Percentiles rank a stretch among this genome's conserved stretches.
These are phyloP conservation scores for Grapholita molesta DNA, from an alignment of 1,140 invertebrate genomes.

Conservation along the genomic window DNA sequence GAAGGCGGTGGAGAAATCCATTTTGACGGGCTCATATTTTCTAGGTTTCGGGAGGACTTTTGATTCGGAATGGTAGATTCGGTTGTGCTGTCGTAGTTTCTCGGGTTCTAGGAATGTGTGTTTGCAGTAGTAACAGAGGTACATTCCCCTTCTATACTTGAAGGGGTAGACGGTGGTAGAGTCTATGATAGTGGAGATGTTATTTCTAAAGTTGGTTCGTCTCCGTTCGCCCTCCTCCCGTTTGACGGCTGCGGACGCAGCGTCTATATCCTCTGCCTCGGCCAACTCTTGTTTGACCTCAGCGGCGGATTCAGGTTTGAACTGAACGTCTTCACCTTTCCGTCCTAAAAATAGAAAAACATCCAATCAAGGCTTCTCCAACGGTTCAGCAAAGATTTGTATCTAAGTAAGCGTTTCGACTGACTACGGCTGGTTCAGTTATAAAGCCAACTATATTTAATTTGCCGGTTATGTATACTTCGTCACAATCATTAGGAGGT, in stretches of 20 bases:
- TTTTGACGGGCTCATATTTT: constrained; percentile 69
- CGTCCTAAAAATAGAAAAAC: constrained; percentile 75
- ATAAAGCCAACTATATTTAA: neutral
- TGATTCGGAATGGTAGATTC: constrained; percentile 40
- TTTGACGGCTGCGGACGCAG: constrained; percentile 19
- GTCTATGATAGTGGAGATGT: constrained; percentile 56
- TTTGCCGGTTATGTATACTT: neutral
- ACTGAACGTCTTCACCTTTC: constrained; percentile 42
- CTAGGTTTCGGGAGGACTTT: constrained; percentile 41
- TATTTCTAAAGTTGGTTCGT: constrained; percentile 56
- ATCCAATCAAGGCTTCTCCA: constrained; percentile 55
- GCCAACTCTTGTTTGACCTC: constrained; percentile 34
- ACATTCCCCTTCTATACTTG: constrained; percentile 64
- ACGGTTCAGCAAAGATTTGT: neutral
- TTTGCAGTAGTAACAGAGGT: constrained; percentile 64
- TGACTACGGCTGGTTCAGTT: neutral
- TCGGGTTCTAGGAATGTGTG: constrained; percentile 60
- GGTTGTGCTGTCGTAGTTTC: constrained; percentile 57
- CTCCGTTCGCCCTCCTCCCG: constrained; percentile 37
- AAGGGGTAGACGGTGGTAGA: constrained; percentile 63
- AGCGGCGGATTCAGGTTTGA: neutral
- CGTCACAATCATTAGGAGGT: neutral
- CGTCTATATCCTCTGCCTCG: constrained; percentile 33
- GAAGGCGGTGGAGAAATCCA: constrained; percentile 51
- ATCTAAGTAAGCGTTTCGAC: neutral